Conservation (phyloP, 35 echinoderm and acorn worm genomes). For the Lytechinus variegatus region DNA sequence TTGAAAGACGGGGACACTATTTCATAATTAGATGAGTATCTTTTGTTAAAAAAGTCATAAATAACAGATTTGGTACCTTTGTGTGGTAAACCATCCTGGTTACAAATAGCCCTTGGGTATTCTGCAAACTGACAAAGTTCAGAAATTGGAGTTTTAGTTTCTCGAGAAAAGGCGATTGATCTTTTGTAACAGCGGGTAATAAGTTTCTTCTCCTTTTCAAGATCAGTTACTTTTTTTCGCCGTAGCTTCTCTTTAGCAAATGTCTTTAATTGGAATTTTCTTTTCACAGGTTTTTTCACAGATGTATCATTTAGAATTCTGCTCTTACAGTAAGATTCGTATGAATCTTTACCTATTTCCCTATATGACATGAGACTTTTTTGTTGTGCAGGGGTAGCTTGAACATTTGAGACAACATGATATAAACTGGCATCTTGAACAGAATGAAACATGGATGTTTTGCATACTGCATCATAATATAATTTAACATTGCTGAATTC, state of each 20-base stretch:
- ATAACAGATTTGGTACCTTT: slow-evolving; percentile 45
- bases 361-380: slow-evolving; percentile 31
- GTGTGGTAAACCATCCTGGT: slow-evolving; percentile 3
- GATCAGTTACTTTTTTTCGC: neutral
- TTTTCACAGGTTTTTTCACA: neutral
- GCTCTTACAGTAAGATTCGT: neutral
- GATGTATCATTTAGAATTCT: neutral
- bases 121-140: slow-evolving; percentile 29
- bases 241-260: slow-evolving; percentile 23
- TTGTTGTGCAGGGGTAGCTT: neutral
- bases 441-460: slow-evolving; percentile 28
- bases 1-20: neutral
- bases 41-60: slow-evolving; percentile 18
- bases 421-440: neutral
- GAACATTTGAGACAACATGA: slow-evolving; percentile 39
- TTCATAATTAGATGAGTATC: neutral
- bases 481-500: slow-evolving; percentile 52
- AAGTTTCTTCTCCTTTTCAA: slow-evolving; percentile 56
- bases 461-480: slow-evolving; percentile 27
- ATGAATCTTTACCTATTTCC: slow-evolving; percentile 42
- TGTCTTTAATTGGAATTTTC: neutral
- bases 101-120: slow-evolving; percentile 40
- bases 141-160: neutral
- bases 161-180: neutral
- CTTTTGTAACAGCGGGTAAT: slow-evolving; percentile 61